Evolutionary conservation across 64 coral and sea anemone genomes (phyloP).

Genomic region (Porites lutea): DNA sequence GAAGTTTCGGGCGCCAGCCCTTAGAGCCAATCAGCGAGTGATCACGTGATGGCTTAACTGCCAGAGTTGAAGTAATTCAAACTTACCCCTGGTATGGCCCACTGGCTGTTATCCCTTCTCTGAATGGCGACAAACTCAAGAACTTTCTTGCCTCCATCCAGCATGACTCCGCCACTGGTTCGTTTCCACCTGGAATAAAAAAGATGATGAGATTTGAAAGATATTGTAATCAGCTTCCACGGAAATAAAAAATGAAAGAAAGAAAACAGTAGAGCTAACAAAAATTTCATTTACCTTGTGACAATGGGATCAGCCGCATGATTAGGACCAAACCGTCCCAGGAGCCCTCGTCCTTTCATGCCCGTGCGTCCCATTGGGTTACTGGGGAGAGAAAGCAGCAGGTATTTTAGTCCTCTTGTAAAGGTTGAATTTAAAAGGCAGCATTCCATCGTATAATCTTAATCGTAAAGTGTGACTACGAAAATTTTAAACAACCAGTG

Average conservation of each 20-base stretch:
- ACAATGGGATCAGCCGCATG: constrained; percentile 98
- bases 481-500: too few relatives aligned
- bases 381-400: constrained; percentile 34
- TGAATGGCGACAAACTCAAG: constrained; percentile 96
- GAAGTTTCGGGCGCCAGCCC: too few relatives aligned
- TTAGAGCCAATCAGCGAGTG: too few relatives aligned
- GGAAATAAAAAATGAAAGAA: background rate
- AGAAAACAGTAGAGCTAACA: background rate
- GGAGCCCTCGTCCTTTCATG: constrained; percentile 80
- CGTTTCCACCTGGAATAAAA: constrained; percentile 82
- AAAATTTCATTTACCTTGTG: constrained; percentile 57
- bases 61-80: background rate
- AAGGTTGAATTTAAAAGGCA: too few relatives aligned
- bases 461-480: too few relatives aligned
- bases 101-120: constrained; percentile 94
- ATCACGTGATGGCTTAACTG: too few relatives aligned
- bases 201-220: too few relatives aligned
- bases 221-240: too few relatives aligned
- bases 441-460: too few relatives aligned
- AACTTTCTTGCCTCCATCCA: constrained; percentile 94
- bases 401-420: background rate
- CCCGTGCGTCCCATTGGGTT: constrained; percentile 99
- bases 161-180: constrained; percentile 90
- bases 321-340: constrained; percentile 96
- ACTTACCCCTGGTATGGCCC: constrained; percentile 98